These are phyloP conservation scores for Ametastegia equiseti DNA, from an alignment of 2,888 invertebrate genomes.

Conservation along the genomic window DNA sequence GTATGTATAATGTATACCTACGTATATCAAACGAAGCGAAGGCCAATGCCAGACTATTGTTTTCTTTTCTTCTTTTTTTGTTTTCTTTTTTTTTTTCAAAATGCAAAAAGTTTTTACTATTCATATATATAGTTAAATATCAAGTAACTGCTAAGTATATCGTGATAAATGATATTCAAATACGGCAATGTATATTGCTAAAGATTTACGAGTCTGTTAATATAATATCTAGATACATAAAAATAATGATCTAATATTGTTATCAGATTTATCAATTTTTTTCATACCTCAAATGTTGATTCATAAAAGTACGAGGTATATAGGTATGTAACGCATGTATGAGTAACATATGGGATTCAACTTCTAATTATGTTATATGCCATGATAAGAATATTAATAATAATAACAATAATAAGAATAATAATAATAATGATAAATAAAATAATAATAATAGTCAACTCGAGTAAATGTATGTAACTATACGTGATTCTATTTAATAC, in stretches of 20 bases:
- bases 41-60: conserved; percentile 23
- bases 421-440: no score
- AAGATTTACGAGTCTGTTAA: no score
- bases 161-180: background rate
- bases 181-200: no score
- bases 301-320: background rate
- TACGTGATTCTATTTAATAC: conserved; percentile 12
- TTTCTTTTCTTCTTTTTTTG: background rate
- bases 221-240: background rate
- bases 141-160: conserved; percentile 30
- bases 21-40: no score
- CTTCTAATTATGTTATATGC: conserved; percentile 9
- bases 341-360: conserved; percentile 11
- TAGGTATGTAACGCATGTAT: background rate
- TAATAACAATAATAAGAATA: no score
- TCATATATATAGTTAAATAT: conserved; percentile 14
- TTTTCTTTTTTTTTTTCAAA: background rate
- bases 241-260: background rate
- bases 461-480: background rate
- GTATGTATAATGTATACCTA: no score
- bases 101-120: background rate
- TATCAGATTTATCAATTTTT: background rate
- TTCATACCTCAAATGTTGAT: background rate
- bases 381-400: no score
- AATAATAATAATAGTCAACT: background rate